Evolutionary conservation across 2,113 vertebrate species (phyloP).

Genomic region (Leptocoma aspasia): DNA sequence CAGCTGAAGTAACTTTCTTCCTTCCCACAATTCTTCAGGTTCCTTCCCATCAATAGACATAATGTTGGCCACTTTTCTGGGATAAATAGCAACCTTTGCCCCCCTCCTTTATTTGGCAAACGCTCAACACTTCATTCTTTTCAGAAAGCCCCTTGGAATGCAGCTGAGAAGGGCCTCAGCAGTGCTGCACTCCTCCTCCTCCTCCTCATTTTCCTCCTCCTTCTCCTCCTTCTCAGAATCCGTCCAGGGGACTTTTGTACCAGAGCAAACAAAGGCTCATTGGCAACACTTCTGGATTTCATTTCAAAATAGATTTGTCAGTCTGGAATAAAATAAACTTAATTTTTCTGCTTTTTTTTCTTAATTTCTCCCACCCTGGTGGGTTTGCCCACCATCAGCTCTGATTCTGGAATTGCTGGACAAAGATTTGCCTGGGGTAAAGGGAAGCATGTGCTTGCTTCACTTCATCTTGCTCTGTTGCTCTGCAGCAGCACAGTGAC

Average conservation of each 20-base stretch:
- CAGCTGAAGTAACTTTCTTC: slow-evolving; percentile 77
- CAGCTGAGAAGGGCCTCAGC: slow-evolving; percentile 66
- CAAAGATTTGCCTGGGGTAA: background rate
- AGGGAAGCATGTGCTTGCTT: background rate
- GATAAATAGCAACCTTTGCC: slow-evolving; percentile 77
- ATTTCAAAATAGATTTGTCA: slow-evolving; percentile 70
- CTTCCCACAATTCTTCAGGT: slow-evolving; percentile 83
- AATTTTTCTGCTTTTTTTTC: slow-evolving; percentile 54
- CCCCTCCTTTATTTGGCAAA: slow-evolving; percentile 68
- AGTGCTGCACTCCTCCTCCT: slow-evolving; percentile 37
- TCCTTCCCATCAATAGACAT: slow-evolving; percentile 80
- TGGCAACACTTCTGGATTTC: slow-evolving; percentile 73
- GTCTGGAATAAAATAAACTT: slow-evolving; percentile 64
- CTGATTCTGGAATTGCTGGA: background rate
- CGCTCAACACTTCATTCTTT: slow-evolving; percentile 61
- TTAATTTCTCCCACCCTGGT: slow-evolving; percentile 55
- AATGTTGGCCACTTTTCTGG: slow-evolving; percentile 82
- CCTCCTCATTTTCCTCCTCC: background rate
- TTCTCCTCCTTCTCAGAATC: background rate
- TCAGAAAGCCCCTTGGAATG: slow-evolving; percentile 73
- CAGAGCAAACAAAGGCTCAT: slow-evolving; percentile 71
- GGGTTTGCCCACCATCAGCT: background rate
- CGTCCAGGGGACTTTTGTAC: background rate
- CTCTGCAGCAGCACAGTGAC: background rate
- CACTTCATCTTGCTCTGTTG: rapidly evolving